Conservation (phyloP, 1,140 invertebrate genomes). For the Polypedilum pembai region DNA sequence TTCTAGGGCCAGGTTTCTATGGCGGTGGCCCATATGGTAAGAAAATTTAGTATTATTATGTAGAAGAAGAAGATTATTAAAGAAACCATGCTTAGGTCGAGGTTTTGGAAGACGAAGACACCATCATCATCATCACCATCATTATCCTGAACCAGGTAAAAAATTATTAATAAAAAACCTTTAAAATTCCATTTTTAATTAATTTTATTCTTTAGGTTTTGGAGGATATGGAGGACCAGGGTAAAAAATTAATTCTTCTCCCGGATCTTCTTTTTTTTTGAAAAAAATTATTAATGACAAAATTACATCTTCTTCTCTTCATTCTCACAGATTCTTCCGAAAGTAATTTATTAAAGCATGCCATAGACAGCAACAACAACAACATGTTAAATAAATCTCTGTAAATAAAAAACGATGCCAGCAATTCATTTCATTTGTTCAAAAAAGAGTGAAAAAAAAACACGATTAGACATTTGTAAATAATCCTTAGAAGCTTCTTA, state of each 20-base stretch:
- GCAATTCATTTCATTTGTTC: no score
- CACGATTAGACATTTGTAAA: no score
- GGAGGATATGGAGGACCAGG: not conserved
- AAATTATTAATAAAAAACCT: no score
- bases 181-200: no score
- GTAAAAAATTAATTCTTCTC: not conserved
- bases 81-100: not conserved
- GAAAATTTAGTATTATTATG: not conserved
- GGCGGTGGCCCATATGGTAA: not conserved
- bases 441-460: no score
- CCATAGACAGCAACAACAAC: no score
- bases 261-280: not conserved
- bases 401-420: no score
- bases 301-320: not conserved
- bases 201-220: no score
- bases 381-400: no score
- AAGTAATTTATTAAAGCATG: not conserved
- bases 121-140: slow-evolving; percentile 10
- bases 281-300: no score
- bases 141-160: not conserved
- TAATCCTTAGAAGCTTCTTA: no score
- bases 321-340: not conserved
- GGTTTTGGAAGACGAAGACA: not conserved
- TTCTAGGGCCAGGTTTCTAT: not conserved
- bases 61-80: no score